Evolutionary conservation across 2,888 invertebrate genomes (phyloP), one percentile per base, ranked within the genome.

Genomic region (Artemia sinica): DNA sequence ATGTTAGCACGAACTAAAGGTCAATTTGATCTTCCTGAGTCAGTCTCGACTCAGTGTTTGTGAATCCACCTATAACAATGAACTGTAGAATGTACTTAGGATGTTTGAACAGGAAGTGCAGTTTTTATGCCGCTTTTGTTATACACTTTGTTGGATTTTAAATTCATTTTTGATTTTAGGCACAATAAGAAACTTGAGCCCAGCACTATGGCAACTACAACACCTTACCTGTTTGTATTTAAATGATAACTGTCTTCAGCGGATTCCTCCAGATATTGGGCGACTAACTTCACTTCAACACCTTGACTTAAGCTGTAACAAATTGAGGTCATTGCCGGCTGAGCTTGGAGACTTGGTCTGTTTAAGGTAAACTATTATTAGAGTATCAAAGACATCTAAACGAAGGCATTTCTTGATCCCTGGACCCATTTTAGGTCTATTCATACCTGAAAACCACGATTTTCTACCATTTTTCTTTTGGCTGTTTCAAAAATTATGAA

Each of bases 281-380:
- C 85, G 85, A 75, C 82, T 98, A 74, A 82, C 82, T 72, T 89
- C 90, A 80, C 83, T 98, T 73, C 86, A 88, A 75, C 86, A 87
- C 72, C 82, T 98, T 74, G 97, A 98, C 81, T 82, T 95, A 75
- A 94, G 95, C 73, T 87, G 87, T 79, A 97, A 98, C 81, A 94
- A 95, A 80, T 82, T 98, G 75, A 84, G 94, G 73, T 89, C 88
- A 77, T 82, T 98, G 79, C 97, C 98, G 72, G 87, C 91, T 69
- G 96, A 98, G 81, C 83, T 98, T 68, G 97, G 98, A 71, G 96
- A 98, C 79, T 86, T 98, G 77, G 89, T 93, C 79, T 87, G 91
- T 78, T 85, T 98, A 77, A 89, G 89, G 91, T 90, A 77, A 74
- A 41, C 14, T 41, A 41, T 41, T 41, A 4, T 41, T 41, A 6